Conservation (phyloP, 1,140 invertebrate species). For the Euwallacea fornicatus region DNA sequence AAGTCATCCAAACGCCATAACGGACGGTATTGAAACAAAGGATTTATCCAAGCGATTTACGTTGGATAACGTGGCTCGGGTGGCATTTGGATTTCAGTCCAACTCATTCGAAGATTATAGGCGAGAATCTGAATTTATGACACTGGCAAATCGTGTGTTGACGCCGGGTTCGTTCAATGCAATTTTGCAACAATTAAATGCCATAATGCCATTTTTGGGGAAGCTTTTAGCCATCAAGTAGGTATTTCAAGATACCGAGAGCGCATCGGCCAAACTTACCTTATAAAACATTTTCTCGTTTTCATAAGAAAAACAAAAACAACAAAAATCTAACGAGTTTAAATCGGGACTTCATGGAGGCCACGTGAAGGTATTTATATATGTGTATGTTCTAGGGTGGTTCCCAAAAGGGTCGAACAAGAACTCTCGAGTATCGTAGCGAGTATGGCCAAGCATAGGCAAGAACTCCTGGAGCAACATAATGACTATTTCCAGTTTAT, state of each 20-base stretch:
- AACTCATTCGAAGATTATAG: conserved; percentile 22
- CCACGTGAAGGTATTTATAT: background rate
- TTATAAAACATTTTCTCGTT: too few species aligned
- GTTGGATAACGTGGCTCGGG: conserved; percentile 38
- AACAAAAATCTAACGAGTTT: background rate
- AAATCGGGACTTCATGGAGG: background rate
- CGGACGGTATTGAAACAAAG: conserved; percentile 30
- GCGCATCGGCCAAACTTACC: too few species aligned
- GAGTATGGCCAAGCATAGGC: conserved; percentile 4
- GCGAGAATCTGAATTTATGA: conserved; percentile 17
- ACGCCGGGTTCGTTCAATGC: conserved; percentile 1
- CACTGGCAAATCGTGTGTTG: conserved; percentile 17
- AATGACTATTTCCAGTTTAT: conserved; percentile 31
- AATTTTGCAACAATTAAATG: background rate
- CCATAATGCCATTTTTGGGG: conserved; percentile 6
- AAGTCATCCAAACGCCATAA: conserved; percentile 20
- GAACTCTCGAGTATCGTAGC: background rate
- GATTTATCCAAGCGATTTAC: conserved; percentile 39
- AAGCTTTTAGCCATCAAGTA: background rate
- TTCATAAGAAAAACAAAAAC: background rate
- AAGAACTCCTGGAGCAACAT: background rate
- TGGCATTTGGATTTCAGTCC: conserved; percentile 41
- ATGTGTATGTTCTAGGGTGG: conserved; percentile 4
- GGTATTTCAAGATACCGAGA: background rate
- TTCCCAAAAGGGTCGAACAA: conserved; percentile 5